Evolutionary conservation across 2,888 invertebrate genomes (phyloP).

Genomic region (Tuberolachnus salignus): DNA sequence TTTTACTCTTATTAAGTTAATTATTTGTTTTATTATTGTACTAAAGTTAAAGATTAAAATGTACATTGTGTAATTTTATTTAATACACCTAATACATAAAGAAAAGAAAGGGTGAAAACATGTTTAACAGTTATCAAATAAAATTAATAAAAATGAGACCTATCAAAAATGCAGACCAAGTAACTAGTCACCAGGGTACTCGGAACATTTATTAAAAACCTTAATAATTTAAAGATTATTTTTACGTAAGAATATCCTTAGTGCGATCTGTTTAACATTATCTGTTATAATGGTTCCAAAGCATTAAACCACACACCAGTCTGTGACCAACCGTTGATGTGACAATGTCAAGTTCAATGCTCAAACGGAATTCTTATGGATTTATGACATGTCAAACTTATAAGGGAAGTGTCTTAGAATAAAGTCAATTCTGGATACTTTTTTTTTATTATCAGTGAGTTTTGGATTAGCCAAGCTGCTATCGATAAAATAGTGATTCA

Average conservation of each 20-base stretch:
- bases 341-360: constrained; percentile 43
- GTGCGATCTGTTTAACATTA: no score
- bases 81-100: no score
- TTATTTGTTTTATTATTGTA: no score
- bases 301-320: neutral
- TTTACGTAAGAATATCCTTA: constrained; percentile 10
- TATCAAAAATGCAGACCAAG: no score
- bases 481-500: constrained; percentile 56
- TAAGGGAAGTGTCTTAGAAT: constrained; percentile 34
- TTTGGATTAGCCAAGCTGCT: constrained; percentile 54
- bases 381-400: constrained; percentile 31
- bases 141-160: no score
- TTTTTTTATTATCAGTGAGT: constrained; percentile 35
- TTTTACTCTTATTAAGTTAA: no score
- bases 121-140: no score
- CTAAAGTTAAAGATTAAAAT: no score
- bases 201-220: neutral
- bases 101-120: no score
- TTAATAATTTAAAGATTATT: constrained; percentile 13
- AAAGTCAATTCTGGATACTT: constrained; percentile 55
- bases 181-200: no score
- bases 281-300: constrained; percentile 19
- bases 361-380: constrained; percentile 27
- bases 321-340: neutral
- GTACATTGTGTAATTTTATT: no score